These are phyloP conservation scores for Geotrupes spiniger DNA, from an alignment of 2,888 invertebrate genomes.

Conservation along the genomic window DNA sequence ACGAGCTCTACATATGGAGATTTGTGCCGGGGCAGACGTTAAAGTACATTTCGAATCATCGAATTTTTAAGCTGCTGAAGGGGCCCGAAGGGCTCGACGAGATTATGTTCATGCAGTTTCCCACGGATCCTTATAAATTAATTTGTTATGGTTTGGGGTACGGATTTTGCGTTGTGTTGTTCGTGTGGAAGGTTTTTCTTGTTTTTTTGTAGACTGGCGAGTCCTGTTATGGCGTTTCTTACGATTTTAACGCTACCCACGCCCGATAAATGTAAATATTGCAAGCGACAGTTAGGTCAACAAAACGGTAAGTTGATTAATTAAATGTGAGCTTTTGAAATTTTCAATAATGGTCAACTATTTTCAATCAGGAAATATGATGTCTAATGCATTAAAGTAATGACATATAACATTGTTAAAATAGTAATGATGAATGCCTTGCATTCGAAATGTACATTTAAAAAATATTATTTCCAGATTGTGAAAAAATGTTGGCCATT, in stretches of 20 bases:
- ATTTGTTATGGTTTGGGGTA: slow-evolving; percentile 69
- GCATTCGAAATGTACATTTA: too few relatives aligned
- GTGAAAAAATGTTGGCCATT: too few relatives aligned
- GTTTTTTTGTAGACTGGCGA: slow-evolving; percentile 39
- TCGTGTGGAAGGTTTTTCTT: slow-evolving; percentile 3
- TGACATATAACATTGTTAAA: too few relatives aligned
- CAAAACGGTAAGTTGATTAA: slow-evolving; percentile 10
- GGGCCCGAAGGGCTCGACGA: slow-evolving; percentile 50
- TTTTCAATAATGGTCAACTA: too few relatives aligned
- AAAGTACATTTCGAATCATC: slow-evolving; percentile 44
- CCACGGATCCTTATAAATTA: slow-evolving; percentile 62
- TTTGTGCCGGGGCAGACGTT: slow-evolving; percentile 46
- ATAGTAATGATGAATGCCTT: too few relatives aligned
- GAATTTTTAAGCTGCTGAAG: slow-evolving; percentile 47
- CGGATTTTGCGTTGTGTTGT: slow-evolving; percentile 32
- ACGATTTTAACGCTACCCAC: slow-evolving; percentile 68
- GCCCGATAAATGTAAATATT: slow-evolving; percentile 60
- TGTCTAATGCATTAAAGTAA: too few relatives aligned
- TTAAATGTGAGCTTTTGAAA: too few relatives aligned
- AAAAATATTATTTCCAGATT: too few relatives aligned
- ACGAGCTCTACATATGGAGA: slow-evolving; percentile 48
- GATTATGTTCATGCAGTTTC: slow-evolving; percentile 70
- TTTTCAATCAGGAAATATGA: too few relatives aligned
- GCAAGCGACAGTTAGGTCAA: slow-evolving; percentile 27
- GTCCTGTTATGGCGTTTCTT: slow-evolving; percentile 58